Evolutionary conservation across 2,797 vertebrate genomes (phyloP), one percentile per base, ranked within the genome.

Genomic region (Oreochromis mossambicus): DNA sequence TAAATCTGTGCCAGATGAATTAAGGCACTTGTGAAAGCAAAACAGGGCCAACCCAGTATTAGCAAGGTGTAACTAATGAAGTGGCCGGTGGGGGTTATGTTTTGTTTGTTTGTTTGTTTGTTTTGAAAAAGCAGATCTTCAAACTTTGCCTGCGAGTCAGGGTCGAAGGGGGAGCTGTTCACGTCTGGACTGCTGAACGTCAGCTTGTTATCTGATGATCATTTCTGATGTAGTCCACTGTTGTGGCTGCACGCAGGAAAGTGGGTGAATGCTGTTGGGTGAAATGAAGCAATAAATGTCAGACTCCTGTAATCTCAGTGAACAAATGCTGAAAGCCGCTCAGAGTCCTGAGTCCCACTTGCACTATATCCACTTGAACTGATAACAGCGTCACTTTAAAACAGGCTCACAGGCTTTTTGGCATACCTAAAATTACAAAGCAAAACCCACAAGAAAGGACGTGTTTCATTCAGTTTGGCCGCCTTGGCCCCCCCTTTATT

Each of bases 381-480:
- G 24, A 78, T 61, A 10, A 63, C 14, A 50, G 70, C 15, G 9
- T 50, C 55, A 63, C 56, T 46, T 52, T 15, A 70, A 68, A 77
- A 73, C 61, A 19, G 13, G 7, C 54, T 78, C 15, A 9, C 41
- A 73, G 70, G 32, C 26, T 13, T 75, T 50, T n/a, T n/a, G 70
- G 43, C 43, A 75, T 75, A 75, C 43, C 43, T 75, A 4, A 75
- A 5, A 50, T 50, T 75, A 75, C 24, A 50, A 32, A 75, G 21
- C n/a, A 43, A 63, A 43, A 17, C 13, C 73, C 29, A 79, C 86
- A 89, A 81, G 79, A 87, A 75, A 66, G 83, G 86, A 89, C 77
- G 82, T 89, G 94, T 93, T 89, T 92, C 78, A 77, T 51, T 88
- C 68, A 61, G 85, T 66, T 75, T 9, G 85, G 46, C 73, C 73